Evolutionary conservation across 1,140 invertebrate species (phyloP), one percentile per base, ranked within the genome.

Genomic region (Paralvinella palmiformis): DNA sequence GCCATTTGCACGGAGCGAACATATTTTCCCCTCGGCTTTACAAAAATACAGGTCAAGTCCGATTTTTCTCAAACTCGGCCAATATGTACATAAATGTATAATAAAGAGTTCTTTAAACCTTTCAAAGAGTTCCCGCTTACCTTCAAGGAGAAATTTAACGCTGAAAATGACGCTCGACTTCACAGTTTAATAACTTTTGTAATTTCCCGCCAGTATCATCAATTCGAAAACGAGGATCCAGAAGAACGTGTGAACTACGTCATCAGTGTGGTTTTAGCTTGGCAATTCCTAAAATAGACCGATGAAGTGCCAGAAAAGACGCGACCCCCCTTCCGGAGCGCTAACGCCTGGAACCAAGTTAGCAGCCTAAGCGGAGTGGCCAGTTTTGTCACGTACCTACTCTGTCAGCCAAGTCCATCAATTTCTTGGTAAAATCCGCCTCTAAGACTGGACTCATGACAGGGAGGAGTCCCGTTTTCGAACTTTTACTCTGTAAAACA

Each of bases 61-160:
- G 2, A 48, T 48, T 2, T 48, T 48, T 48, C 44, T 24, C 44
- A 48, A 48, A 48, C 44, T 3, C 27, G 44, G 44, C 44, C 2
- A 48, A 10, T 48, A 48, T 48, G 27, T 48, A 48, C 44, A 48
- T 48, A 48, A 48, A 48, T 48, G 27, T 48, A 10, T 48, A 48
- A 3, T 2, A 20, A 2, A 20, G n/a, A 2, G 2, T 20, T 3
- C 44, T n/a, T n/a, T n/a, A n/a, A n/a, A n/a, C n/a, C n/a, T n/a
- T n/a, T n/a, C n/a, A n/a, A n/a, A n/a, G n/a, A n/a, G n/a, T n/a
- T n/a, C n/a, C n/a, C n/a, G n/a, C 44, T 48, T 48, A 48, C 44
- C 44, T 48, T 48, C 2, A 48, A 48, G 44, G 27, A 20, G 44
- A 2, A 48, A 3, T 3, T 48, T 48, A 24, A 48, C 44, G 44